Percentiles rank a stretch among this genome's conserved stretches.
These are phyloP conservation scores for Clavelina lepadiformis DNA, from an alignment of 23 tunicate genomes.

Conservation along the genomic window DNA sequence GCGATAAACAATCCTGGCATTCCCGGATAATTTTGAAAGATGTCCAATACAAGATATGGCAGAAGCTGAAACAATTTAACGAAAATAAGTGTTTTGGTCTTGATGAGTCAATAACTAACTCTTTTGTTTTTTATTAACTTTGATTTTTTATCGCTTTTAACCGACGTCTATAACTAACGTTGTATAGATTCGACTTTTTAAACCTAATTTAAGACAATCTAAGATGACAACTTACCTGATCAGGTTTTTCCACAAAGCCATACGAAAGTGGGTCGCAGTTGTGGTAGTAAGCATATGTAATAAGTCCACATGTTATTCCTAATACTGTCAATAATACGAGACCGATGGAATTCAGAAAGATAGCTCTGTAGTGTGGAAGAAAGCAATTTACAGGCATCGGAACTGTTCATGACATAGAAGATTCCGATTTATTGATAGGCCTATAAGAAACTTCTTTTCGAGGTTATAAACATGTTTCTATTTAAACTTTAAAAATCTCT, in stretches of 20 bases:
- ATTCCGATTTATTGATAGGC: no score
- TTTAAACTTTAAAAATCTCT: no score
- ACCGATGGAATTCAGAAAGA: slow-evolving; percentile 43
- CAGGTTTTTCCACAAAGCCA: slow-evolving; percentile 25
- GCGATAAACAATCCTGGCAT: slow-evolving; percentile 41
- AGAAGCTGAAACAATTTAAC: slow-evolving; percentile 7
- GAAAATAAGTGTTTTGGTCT: no score
- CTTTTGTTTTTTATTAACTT: no score
- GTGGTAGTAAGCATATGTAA: slow-evolving; percentile 42
- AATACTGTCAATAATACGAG: slow-evolving; percentile 29
- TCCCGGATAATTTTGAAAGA: slow-evolving; percentile 33
- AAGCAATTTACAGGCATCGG: no score
- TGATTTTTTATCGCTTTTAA: no score
- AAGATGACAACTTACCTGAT: no score
- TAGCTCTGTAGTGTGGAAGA: no score
- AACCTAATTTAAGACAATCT: no score
- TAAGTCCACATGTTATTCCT: slow-evolving; percentile 38
- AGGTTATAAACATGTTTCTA: neutral
- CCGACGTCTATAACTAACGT: neutral
- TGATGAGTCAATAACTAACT: no score
- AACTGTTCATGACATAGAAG: no score
- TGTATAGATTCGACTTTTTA: neutral
- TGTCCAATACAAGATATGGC: slow-evolving; percentile 38
- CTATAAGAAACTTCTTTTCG: neutral
- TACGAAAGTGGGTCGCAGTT: slow-evolving; percentile 46